These are phyloP conservation scores for Eilema griseolum DNA, from an alignment of 2,888 invertebrate species.

Conservation along the genomic window DNA sequence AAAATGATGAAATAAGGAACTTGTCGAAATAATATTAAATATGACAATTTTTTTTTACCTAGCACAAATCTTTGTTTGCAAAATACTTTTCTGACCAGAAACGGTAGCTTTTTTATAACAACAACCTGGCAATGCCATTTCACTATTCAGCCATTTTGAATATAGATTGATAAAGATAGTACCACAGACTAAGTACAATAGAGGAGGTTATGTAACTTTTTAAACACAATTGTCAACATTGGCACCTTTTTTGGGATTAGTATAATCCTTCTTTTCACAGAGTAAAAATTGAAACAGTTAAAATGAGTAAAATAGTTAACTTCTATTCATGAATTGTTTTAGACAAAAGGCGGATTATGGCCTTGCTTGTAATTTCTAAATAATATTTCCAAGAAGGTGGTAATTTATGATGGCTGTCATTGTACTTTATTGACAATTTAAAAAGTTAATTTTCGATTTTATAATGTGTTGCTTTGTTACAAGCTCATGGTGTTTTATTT, in stretches of 20 bases:
- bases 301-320: constrained; percentile 31
- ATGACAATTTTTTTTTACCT: background rate
- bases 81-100: background rate
- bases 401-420: background rate
- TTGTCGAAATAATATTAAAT: background rate
- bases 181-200: background rate
- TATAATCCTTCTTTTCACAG: constrained; percentile 6
- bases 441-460: background rate
- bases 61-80: background rate
- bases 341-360: constrained; percentile 38
- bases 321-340: constrained; percentile 22
- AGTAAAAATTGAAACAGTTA: constrained; percentile 20
- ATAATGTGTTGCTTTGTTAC: background rate
- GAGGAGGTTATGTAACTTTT: constrained; percentile 7
- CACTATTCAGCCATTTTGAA: background rate
- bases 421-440: background rate
- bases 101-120: constrained; percentile 1
- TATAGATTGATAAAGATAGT: background rate
- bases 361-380: constrained; percentile 30
- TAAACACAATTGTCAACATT: constrained; percentile 6
- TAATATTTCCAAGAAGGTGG: background rate
- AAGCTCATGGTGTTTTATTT: background rate
- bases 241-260: constrained; percentile 6
- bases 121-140: background rate
- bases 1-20: no score